A percentile compares a stretch with the other conserved stretches of the same genome.
Conservation (phyloP, 2,888 invertebrate genomes). For the Pyrrhosoma nymphula region DNA sequence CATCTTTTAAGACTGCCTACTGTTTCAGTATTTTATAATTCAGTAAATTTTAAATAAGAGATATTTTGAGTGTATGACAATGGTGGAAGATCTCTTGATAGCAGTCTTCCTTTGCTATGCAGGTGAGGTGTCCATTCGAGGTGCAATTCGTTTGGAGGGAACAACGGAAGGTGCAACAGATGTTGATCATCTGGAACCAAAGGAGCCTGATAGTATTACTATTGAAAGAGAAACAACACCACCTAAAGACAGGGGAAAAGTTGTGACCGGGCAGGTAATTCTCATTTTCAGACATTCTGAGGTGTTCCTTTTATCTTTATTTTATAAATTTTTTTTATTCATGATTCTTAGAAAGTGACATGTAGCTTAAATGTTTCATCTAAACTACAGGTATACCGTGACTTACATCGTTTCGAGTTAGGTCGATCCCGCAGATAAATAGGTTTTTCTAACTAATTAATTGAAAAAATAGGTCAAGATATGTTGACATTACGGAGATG, state of each 20-base stretch:
- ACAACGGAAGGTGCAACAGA: constrained; percentile 53
- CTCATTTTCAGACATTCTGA: background rate
- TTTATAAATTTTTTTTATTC: background rate
- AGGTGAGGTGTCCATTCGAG: constrained; percentile 42
- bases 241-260: constrained; percentile 33
- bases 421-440: too few species aligned
- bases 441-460: too few species aligned
- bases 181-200: constrained; percentile 18
- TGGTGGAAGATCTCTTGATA: background rate
- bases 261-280: constrained; percentile 62
- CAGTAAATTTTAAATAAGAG: too few species aligned
- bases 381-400: too few species aligned
- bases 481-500: too few species aligned
- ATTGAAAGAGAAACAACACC: constrained; percentile 51
- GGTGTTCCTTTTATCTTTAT: background rate
- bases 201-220: constrained; percentile 20
- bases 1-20: too few species aligned
- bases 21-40: too few species aligned
- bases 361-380: too few species aligned
- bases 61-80: too few species aligned
- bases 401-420: too few species aligned
- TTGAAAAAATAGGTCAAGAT: too few species aligned
- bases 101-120: background rate
- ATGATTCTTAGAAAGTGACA: too few species aligned
- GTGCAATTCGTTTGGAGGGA: constrained; percentile 50